phyloP scores from a whole-genome alignment of 2,888 invertebrate genomes.

The Leptothorax acervorum region DNA sequence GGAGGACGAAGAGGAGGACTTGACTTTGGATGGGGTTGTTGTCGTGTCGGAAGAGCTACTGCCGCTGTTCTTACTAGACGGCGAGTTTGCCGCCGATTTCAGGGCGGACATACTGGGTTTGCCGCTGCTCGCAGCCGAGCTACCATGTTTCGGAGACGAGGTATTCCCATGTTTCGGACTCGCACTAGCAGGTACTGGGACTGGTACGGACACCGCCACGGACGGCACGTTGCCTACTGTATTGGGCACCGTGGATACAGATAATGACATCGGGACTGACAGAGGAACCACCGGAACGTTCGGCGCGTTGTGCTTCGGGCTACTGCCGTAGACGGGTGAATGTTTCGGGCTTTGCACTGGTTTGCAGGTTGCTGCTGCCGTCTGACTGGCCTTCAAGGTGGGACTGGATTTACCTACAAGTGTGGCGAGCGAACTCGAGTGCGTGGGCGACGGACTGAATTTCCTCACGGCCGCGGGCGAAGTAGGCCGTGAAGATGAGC shows the following conservation, averaged over 20 bases:
- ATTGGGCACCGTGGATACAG: slow-evolving; percentile 35
- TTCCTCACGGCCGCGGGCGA: slow-evolving; percentile 90
- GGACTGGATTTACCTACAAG: slow-evolving; percentile 88
- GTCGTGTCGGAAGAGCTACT: slow-evolving; percentile 60
- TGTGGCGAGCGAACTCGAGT: slow-evolving; percentile 87
- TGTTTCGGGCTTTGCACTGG: slow-evolving; percentile 90
- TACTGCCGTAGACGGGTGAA: slow-evolving; percentile 91
- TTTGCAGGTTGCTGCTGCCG: slow-evolving; percentile 84
- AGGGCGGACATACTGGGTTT: slow-evolving; percentile 96
- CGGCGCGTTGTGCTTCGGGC: slow-evolving; percentile 89
- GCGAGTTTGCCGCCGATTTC: slow-evolving; percentile 90
- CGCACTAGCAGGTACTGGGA: slow-evolving; percentile 90
- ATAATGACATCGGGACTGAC: slow-evolving; percentile 39
- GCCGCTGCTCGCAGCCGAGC: slow-evolving; percentile 89
- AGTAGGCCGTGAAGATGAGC: slow-evolving; percentile 86
- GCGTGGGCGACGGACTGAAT: slow-evolving; percentile 91
- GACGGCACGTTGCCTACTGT: slow-evolving; percentile 29
- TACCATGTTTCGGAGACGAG: slow-evolving; percentile 92
- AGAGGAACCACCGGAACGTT: slow-evolving; percentile 59
- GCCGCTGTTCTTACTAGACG: slow-evolving; percentile 82
- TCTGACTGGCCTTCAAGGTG: slow-evolving; percentile 83
- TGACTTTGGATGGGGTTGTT: slow-evolving; percentile 73
- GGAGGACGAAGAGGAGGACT: slow-evolving; percentile 78
- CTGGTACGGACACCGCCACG: slow-evolving; percentile 59
- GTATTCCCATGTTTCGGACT: slow-evolving; percentile 92